Base-by-base conservation (phyloP, 2,888 invertebrate species). In the Drosophila setosimentum region DNA sequence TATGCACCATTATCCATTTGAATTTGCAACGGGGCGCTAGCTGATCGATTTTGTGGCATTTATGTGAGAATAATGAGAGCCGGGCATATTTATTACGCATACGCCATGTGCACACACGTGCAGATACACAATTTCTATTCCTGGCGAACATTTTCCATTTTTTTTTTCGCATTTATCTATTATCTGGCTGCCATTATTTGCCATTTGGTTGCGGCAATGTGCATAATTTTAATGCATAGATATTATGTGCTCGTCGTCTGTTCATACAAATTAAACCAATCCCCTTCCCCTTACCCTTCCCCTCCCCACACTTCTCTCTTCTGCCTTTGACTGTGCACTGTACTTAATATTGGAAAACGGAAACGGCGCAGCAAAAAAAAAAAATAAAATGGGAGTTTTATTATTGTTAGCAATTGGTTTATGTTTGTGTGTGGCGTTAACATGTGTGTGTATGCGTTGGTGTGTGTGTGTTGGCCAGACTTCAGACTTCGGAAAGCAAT, bases 401-500 rank as follows among this genome's bases (percentile, higher is more conserved):
- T 87, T 88, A 77, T 84, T 87, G 83, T 84, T 79, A 81, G 85
- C 75, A 79, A 84, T 85, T 76, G 83, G 80, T 78, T 84, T 78
- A 58, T 62, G 40, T 61, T 21, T 24, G 50, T 65, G 57, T 63
- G 45, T 45, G 16, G 24, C 45, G 2, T 24, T 2, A 24, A 24
- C 24, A 27, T 45, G 8, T 63, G 50, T n/a, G 45, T 61, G 37
- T 62, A 51, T 61, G 24, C 55, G 53, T 60, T 48, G 51, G 45
- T 59, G 61, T 30, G 61, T 66, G 67, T 65, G 40, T 61, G 55
- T 68, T 69, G 54, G 71, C 64, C 74, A 87, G 80, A 73, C 79
- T 87, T 75, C 53, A 83, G 87, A 89, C 88, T 88, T 88, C 78
- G 87, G 80, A 88, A 88, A 88, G 87, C 87, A 88, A 88, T 88